Evolutionary conservation across 92 coral and sea anemone species (phyloP), one percentile per base, ranked within the genome.

Genomic region (Nematostella vectensis): DNA sequence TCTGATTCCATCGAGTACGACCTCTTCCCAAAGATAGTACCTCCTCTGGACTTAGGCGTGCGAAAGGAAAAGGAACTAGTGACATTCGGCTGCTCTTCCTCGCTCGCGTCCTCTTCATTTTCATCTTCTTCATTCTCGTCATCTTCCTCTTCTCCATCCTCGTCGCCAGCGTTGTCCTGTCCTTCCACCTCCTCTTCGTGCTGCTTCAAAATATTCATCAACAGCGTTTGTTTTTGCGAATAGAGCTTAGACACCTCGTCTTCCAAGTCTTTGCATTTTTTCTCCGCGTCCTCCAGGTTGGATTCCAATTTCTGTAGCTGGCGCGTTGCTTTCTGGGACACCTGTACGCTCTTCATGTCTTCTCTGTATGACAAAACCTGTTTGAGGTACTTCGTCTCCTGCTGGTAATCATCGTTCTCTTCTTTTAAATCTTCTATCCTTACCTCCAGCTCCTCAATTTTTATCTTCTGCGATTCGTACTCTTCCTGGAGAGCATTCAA

Each of bases 351-450:
- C 64, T 81, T 87, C 17, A 82, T 77, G 29, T 91, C 96, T 25
- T 83, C 82, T 8, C 98, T 82, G 61, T 91, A 91, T n/a, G 93
- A 86, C 21, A 91, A 75, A 9, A 91, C 98, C 15, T 91, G 73
- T 50, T 91, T 91, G 27, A 91, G 72, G 50, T 91, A 91, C 54
- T 91, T 86, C 3, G 91, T 66, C 27, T 91, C 98, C 31, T 83
- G 77, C 27, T 72, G 60, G 3, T 85, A 42, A 55, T 86, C 94
- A 25, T 75, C 75, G 50, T 73, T 72, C 27, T 91, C 98, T 36
- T 63, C 75, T 6, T 65, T 71, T 38, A 80, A 70, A 9, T 82
- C 87, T 47, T 78, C 93, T 36, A 68, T 56, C 27, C 82, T 82
- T 28, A 44, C 78, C 29, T 85, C 83, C 36, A 80, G 29, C 39